Evolutionary conservation across 2,888 invertebrate species (phyloP).

Genomic region (Perizoma flavofasciatum): DNA sequence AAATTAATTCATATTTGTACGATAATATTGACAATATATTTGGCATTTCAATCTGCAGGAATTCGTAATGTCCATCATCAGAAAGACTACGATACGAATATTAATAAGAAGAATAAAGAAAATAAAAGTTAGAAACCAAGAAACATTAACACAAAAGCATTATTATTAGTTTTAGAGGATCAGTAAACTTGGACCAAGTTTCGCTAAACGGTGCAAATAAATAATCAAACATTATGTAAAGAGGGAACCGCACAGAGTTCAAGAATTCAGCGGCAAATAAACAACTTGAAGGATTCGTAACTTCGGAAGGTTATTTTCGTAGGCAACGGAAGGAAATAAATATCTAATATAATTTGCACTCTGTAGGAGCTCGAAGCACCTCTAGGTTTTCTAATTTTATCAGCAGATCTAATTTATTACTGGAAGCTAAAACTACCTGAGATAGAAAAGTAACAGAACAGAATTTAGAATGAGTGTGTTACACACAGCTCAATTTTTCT

Average conservation of each 20-base stretch:
- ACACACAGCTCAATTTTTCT: too few species aligned
- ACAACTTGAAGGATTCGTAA: slow-evolving; percentile 36
- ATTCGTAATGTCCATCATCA: neutral
- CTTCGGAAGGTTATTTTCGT: slow-evolving; percentile 33
- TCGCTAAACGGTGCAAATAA: slow-evolving; percentile 17
- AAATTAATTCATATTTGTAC: slow-evolving; percentile 40
- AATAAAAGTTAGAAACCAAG: too few species aligned
- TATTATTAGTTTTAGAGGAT: neutral
- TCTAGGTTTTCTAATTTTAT: slow-evolving; percentile 25
- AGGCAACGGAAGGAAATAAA: slow-evolving; percentile 33
- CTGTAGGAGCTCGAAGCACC: slow-evolving; percentile 10
- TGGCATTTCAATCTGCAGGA: slow-evolving; percentile 25
- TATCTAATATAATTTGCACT: slow-evolving; percentile 27
- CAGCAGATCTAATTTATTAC: slow-evolving; percentile 11
- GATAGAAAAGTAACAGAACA: neutral
- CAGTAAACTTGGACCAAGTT: slow-evolving; percentile 14
- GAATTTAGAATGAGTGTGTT: neutral
- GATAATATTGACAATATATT: slow-evolving; percentile 32
- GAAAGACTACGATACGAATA: too few species aligned
- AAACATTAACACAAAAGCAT: neutral
- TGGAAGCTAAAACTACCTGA: neutral
- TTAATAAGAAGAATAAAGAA: too few species aligned
- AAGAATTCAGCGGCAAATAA: slow-evolving; percentile 31
- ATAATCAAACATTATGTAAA: slow-evolving; percentile 23
- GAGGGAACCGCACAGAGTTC: slow-evolving; percentile 27